These are phyloP conservation scores for Trinorchestia longiramus DNA, from an alignment of 1,140 invertebrate species.

Conservation along the genomic window DNA sequence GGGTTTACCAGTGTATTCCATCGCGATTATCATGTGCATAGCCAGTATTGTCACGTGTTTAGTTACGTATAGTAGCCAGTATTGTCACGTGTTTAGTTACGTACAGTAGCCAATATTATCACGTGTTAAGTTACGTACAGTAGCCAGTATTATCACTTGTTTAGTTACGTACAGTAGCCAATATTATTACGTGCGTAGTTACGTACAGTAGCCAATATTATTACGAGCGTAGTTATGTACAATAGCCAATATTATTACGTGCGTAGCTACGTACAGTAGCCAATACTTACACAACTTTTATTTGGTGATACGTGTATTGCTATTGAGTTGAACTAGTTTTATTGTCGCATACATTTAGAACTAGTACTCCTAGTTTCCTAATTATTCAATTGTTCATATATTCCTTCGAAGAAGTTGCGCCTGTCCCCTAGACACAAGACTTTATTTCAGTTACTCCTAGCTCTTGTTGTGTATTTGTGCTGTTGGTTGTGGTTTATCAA, in stretches of 20 bases:
- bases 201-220: too few species aligned
- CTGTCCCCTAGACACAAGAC: too few species aligned
- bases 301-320: not conserved
- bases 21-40: not conserved
- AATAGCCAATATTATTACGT: too few species aligned
- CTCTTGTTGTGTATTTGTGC: not conserved
- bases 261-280: not conserved
- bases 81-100: too few species aligned
- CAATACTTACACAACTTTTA: not conserved
- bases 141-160: not conserved
- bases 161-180: too few species aligned
- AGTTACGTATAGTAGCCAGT: not conserved
- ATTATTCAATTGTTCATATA: too few species aligned
- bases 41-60: not conserved
- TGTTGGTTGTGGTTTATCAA: not conserved
- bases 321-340: not conserved
- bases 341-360: not conserved
- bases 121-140: too few species aligned
- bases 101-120: not conserved
- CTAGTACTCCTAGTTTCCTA: too few species aligned
- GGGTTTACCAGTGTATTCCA: not conserved
- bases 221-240: too few species aligned
- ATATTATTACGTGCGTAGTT: too few species aligned
- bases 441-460: not conserved
- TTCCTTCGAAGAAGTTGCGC: not conserved